These are phyloP conservation scores for Pteria penguin DNA, from an alignment of 2,888 invertebrate genomes.

Conservation along the genomic window DNA sequence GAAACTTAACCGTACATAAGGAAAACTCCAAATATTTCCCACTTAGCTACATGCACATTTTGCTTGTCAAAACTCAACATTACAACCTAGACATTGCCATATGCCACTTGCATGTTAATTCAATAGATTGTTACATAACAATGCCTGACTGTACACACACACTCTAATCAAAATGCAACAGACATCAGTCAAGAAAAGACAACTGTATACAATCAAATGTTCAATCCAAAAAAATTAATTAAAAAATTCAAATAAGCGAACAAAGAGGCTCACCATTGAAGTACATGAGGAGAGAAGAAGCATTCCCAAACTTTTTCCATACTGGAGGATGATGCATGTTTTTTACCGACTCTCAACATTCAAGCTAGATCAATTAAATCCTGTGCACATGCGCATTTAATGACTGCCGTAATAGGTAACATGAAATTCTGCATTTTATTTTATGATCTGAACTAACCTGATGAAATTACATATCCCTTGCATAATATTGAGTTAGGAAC, in stretches of 20 bases:
- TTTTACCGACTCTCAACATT: constrained; percentile 17
- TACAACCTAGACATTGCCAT: neutral
- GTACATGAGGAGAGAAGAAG: constrained; percentile 41
- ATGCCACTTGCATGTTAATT: neutral
- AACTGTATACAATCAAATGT: neutral
- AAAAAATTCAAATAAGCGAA: neutral
- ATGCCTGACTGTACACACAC: neutral
- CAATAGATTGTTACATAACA: neutral
- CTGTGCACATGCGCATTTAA: constrained; percentile 37
- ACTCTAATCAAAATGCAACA: neutral
- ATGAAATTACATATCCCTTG: constrained; percentile 6
- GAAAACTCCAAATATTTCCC: no score
- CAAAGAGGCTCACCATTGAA: constrained; percentile 37
- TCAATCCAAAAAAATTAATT: neutral
- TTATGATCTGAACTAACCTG: neutral
- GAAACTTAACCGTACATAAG: no score
- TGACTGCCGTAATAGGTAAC: constrained; percentile 11
- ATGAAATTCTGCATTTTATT: constrained; percentile 3
- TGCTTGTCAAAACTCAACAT: no score
- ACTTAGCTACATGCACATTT: no score
- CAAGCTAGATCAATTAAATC: constrained; percentile 18
- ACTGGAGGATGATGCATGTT: constrained; percentile 44
- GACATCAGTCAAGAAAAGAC: neutral
- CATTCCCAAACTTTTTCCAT: constrained; percentile 37
- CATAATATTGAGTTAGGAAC: neutral